phyloP scores from a whole-genome alignment of 2,888 invertebrate species.

The Flexamia atlantica region DNA sequence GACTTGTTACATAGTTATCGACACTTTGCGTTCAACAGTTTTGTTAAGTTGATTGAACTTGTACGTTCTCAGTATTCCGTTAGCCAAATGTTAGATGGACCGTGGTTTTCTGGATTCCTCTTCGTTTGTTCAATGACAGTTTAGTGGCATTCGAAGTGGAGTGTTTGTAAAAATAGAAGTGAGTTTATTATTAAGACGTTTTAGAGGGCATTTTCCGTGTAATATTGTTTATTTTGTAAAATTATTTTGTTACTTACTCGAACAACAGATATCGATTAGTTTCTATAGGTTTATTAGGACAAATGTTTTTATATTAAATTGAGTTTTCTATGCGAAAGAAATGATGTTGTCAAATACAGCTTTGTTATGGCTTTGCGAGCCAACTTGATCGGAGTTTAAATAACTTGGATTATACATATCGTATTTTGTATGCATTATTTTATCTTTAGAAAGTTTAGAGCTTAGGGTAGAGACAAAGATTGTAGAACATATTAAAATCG shows the following conservation, averaged over 20 bases:
- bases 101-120: conserved; percentile 17
- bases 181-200: conserved; percentile 57
- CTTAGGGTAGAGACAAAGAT: conserved; percentile 61
- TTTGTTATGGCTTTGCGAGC: conserved; percentile 53
- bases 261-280: conserved; percentile 54
- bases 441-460: conserved; percentile 62
- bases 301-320: conserved; percentile 58
- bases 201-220: conserved; percentile 61
- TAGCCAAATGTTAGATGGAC: conserved; percentile 57
- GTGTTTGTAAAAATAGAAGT: conserved; percentile 59
- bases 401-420: conserved; percentile 63
- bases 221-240: conserved; percentile 52
- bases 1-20: conserved; percentile 49
- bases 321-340: conserved; percentile 49
- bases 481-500: conserved; percentile 53
- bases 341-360: conserved; percentile 39
- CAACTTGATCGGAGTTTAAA: conserved; percentile 51
- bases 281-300: conserved; percentile 56
- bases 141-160: conserved; percentile 55
- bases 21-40: conserved; percentile 31
- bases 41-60: conserved; percentile 47
- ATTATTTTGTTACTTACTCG: conserved; percentile 54
- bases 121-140: conserved; percentile 52
- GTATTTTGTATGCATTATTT: conserved; percentile 64
- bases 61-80: conserved; percentile 58